Percentiles rank a stretch among this genome's conserved stretches.
Conservation (phyloP, 2,888 invertebrate species). For the Zele albiditarsus region DNA sequence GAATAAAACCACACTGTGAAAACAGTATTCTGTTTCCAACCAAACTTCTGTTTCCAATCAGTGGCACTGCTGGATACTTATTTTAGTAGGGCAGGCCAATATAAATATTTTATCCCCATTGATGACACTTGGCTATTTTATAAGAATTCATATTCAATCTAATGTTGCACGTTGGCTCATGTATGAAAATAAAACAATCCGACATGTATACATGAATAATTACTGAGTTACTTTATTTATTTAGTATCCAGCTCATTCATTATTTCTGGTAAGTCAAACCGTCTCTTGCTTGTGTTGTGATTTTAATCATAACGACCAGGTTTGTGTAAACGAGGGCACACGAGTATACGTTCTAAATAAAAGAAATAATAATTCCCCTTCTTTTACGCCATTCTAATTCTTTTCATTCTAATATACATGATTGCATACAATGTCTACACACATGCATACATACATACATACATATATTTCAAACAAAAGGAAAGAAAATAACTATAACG, state of each 20-base stretch:
- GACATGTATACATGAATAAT: neutral
- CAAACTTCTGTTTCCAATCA: too few relatives aligned
- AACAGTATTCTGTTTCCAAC: too few relatives aligned
- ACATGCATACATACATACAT: neutral
- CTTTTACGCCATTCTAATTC: slow-evolving; percentile 21
- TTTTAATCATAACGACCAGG: slow-evolving; percentile 62
- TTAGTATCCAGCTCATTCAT: neutral
- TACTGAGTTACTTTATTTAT: neutral
- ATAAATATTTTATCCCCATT: too few relatives aligned
- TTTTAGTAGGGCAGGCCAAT: too few relatives aligned
- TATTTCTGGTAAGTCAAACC: slow-evolving; percentile 52
- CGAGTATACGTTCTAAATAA: slow-evolving; percentile 58
- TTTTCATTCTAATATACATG: neutral
- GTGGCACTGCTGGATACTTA: too few relatives aligned
- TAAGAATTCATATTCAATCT: neutral
- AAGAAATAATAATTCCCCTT: slow-evolving; percentile 27
- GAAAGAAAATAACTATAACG: neutral
- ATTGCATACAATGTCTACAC: neutral
- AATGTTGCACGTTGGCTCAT: neutral
- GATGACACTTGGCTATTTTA: too few relatives aligned
- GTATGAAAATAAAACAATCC: neutral
- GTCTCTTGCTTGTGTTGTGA: slow-evolving; percentile 62
- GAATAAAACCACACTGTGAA: too few relatives aligned
- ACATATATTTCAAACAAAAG: neutral
- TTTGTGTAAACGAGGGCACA: slow-evolving; percentile 65